Conservation (phyloP, 1,140 invertebrate species). For the Drosophila prosaltans region DNA sequence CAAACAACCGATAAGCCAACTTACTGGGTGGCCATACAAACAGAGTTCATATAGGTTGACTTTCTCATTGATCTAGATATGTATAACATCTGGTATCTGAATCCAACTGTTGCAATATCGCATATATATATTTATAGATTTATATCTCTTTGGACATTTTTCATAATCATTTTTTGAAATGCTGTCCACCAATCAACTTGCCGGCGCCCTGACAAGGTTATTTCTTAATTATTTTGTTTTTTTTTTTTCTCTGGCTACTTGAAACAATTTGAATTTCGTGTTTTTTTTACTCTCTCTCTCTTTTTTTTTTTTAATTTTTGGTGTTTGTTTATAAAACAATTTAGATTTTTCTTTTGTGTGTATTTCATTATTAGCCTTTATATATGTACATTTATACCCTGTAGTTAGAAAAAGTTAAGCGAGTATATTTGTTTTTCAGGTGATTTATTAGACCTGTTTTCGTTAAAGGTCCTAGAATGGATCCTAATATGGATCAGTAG, state of each 20-base stretch:
- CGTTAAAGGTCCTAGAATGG: too few relatives aligned
- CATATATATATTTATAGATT: constrained; percentile 25
- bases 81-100: background rate
- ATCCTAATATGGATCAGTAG: too few relatives aligned
- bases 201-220: background rate
- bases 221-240: background rate
- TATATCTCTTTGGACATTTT: constrained; percentile 41
- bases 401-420: too few relatives aligned
- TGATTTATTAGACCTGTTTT: too few relatives aligned
- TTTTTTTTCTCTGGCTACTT: background rate
- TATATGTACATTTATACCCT: too few relatives aligned
- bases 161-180: constrained; percentile 28
- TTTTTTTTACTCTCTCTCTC: background rate
- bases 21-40: background rate
- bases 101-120: constrained; percentile 6
- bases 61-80: background rate
- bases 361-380: background rate
- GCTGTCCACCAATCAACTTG: background rate
- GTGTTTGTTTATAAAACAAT: constrained; percentile 46
- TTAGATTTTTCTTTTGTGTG: constrained; percentile 28
- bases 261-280: constrained; percentile 30
- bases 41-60: background rate
- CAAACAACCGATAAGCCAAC: constrained; percentile 18
- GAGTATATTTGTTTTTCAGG: too few relatives aligned
- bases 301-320: background rate